A percentile compares a stretch with the other conserved stretches of the same genome.
Evolutionary conservation across 2,113 vertebrate species (phyloP).

Genomic region (Rallus limicola): DNA sequence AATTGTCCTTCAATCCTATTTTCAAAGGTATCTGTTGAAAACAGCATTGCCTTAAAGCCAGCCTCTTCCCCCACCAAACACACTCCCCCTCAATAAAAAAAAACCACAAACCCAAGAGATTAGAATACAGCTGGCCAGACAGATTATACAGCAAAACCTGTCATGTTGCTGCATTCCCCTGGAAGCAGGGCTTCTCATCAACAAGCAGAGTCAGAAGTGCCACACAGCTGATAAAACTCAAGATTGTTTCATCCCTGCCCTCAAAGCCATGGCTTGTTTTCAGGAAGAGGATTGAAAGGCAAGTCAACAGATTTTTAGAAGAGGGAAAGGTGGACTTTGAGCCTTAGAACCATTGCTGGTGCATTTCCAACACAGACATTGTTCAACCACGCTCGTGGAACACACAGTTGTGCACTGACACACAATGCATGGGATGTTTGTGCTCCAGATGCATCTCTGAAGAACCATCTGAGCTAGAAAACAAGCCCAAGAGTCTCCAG

Average conservation of each 20-base stretch:
- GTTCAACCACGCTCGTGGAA: not conserved
- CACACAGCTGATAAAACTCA: not conserved
- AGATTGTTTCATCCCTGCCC: not conserved
- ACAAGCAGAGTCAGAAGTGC: not conserved
- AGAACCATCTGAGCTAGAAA: not conserved
- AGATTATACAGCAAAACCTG: constrained; percentile 8
- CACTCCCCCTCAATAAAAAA: not conserved
- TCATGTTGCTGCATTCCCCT: not conserved
- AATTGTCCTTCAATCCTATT: not conserved
- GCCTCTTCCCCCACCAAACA: not conserved
- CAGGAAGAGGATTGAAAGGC: not conserved
- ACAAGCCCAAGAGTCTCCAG: not conserved
- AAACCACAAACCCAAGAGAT: not conserved
- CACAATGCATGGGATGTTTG: fast-evolving
- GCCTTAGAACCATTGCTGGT: not conserved
- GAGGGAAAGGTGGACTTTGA: not conserved
- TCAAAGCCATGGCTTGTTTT: not conserved
- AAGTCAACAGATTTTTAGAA: not conserved
- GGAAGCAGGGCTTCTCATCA: not conserved
- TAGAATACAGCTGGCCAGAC: constrained; percentile 31
- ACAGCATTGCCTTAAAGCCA: not conserved
- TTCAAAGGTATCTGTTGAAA: not conserved
- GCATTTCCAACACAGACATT: not conserved
- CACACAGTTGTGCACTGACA: too few relatives aligned
- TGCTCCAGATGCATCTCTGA: not conserved